Percentiles rank a stretch among this genome's conserved stretches.
Evolutionary conservation across 1,140 invertebrate species (phyloP).

Genomic region (Eumeta japonica): DNA sequence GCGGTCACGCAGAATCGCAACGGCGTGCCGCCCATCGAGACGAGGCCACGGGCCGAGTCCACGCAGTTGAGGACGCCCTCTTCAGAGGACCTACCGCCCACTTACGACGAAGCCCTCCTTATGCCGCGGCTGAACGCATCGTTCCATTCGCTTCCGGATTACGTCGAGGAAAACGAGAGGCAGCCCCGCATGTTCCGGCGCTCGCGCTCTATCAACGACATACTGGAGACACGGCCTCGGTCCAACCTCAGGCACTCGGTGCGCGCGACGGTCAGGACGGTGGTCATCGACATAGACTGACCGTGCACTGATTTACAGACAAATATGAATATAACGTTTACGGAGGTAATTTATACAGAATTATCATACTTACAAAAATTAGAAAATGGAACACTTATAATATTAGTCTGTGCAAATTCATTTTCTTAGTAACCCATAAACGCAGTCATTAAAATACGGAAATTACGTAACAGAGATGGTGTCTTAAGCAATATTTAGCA

Average conservation of each 20-base stretch:
- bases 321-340: no score
- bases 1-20: slow-evolving; percentile 56
- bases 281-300: slow-evolving; percentile 22
- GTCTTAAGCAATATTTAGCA: no score
- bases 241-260: slow-evolving; percentile 32
- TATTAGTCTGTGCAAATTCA: no score
- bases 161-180: slow-evolving; percentile 31
- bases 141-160: slow-evolving; percentile 61
- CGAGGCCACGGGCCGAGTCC: slow-evolving; percentile 32
- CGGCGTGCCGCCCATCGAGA: slow-evolving; percentile 51
- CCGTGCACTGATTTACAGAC: no score
- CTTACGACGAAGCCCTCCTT: slow-evolving; percentile 69
- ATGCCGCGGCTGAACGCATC: slow-evolving; percentile 65
- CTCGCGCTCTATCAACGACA: slow-evolving; percentile 44
- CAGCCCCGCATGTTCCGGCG: slow-evolving; percentile 22
- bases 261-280: slow-evolving; percentile 29
- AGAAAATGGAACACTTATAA: no score
- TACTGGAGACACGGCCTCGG: slow-evolving; percentile 32
- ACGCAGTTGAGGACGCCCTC: slow-evolving; percentile 54
- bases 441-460: no score
- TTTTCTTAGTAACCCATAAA: no score
- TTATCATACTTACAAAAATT: no score
- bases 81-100: slow-evolving; percentile 66
- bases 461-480: no score
- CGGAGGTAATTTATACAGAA: no score